Base-by-base conservation (phyloP, 2,797 vertebrate species). In the Chelmon rostratus region DNA sequence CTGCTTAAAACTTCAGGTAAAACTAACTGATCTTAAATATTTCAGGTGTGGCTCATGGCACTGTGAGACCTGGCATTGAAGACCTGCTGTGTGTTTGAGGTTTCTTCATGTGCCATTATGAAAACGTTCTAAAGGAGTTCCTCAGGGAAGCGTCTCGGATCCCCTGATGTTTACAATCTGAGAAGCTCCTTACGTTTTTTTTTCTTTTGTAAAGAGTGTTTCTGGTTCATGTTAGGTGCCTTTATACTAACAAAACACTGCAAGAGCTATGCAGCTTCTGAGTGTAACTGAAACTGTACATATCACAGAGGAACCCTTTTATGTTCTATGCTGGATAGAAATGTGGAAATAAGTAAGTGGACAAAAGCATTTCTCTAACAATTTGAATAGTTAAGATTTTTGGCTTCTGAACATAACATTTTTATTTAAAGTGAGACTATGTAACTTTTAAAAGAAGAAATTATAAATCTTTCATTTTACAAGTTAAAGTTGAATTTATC, bases 221-320 rank as follows among this genome's bases (percentile, higher is more conserved):
- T 74, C 46, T 68, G 66, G 11, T 65, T 78, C 8, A 13, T 8
- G 7, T 81, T 40, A 0, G n/a, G 53, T 82, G 76, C 71, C 72
- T 90, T 88, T 40, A 38, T 52, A 70, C 50, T 86, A 74, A 74
- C 25, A 3, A 74, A n/a, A 52, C 52, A n/a, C 64, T 67, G 57
- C 53, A 38, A 65, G 8, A 42, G 8, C 8, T 61, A 4, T 21
- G 25, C 49, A 5, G 6, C 12, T 38, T 65, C 19, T 62, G 72
- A 54, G 40, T 68, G 18, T n/a, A 33, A 49, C 1, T 33, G 1
- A 54, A 69, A 21, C 38, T 84, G 66, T 77, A 74, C 46, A 79
- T 31, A 57, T 57, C 49, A 59, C 8, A 38, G 46, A 57, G n/a
- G 19, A 6, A 0, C 71, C 21, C 15, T 71, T 1, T 0, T 13